Evolutionary conservation across 2,113 vertebrate species (phyloP), one percentile per base, ranked within the genome.

Genomic region (Azemiops feae): DNA sequence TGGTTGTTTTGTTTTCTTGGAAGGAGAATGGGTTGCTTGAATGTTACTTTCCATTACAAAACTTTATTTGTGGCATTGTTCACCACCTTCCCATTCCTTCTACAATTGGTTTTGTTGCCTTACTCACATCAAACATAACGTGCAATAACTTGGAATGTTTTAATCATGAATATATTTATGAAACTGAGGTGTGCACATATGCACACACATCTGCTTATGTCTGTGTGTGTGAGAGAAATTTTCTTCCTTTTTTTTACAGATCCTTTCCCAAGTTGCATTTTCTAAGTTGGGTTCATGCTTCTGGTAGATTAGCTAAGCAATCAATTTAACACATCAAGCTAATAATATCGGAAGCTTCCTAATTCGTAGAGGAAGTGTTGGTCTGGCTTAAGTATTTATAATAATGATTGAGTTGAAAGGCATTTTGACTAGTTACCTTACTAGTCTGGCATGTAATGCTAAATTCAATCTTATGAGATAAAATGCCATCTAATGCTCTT

Each of bases 141-240:
- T 99, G 99, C 99, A 99, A 99, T 99, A 99, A 98, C 97, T 97
- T 96, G 96, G 96, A 98, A 97, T 97, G 81, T 98, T 98, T 98
- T 98, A 99, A 98, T 98, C 97, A 97, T 95, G 95, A 98, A 98
- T 98, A 97, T 98, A 98, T 98, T 98, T 97, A 97, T 98, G 96
- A 97, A 97, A 96, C 97, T 94, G 96, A 97, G 96, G 94, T 95
- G 93, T 69, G 9, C 52, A 25, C 74, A 81, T 81, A 22, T 22
- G 34, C 74, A 81, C 74, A 81, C 34, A 81, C 18, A 81, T 43
- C 74, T 81, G 34, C 39, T 22, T 43, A 9, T 81, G 16, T 81
- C 16, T 81, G 34, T 43, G 7, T 81, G 34, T 10, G 22, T 97
- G 12, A 34, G 64, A 34, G 2, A n/a, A 1, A 1, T 30, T 60